These are phyloP conservation scores for Maniola hyperantus DNA, from an alignment of 2,888 invertebrate genomes.

Conservation along the genomic window DNA sequence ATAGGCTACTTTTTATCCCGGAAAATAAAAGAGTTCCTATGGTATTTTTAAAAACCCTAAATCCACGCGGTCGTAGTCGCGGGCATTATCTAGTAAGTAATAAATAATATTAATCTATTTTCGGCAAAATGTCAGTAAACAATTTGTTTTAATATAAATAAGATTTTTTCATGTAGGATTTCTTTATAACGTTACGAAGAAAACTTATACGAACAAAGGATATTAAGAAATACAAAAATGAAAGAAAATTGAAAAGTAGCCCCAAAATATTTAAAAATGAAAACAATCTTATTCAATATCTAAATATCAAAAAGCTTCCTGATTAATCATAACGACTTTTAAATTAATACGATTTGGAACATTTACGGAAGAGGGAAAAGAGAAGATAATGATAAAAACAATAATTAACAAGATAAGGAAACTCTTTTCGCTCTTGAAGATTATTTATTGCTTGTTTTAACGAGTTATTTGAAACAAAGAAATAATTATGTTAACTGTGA, in stretches of 20 bases:
- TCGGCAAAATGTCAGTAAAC: background rate
- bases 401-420: conserved; percentile 18
- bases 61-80: too few species aligned
- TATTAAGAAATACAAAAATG: too few species aligned
- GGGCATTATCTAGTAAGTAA: too few species aligned
- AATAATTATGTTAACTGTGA: background rate
- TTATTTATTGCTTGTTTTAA: conserved; percentile 12
- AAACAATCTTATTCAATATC: too few species aligned
- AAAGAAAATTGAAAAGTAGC: too few species aligned
- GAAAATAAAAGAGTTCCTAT: too few species aligned
- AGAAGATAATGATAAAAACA: background rate
- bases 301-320: too few species aligned
- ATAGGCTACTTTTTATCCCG: too few species aligned
- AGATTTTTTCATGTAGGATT: background rate
- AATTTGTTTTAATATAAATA: background rate
- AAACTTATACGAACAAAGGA: too few species aligned
- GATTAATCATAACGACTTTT: background rate
- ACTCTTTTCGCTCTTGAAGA: conserved; percentile 6
- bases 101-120: background rate
- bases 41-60: too few species aligned
- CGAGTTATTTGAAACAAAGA: conserved; percentile 6
- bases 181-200: too few species aligned
- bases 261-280: too few species aligned
- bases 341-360: background rate
- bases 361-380: background rate